Evolutionary conservation across 1,140 invertebrate species (phyloP), one percentile per base, ranked within the genome.

Genomic region (Melitaea cinxia): DNA sequence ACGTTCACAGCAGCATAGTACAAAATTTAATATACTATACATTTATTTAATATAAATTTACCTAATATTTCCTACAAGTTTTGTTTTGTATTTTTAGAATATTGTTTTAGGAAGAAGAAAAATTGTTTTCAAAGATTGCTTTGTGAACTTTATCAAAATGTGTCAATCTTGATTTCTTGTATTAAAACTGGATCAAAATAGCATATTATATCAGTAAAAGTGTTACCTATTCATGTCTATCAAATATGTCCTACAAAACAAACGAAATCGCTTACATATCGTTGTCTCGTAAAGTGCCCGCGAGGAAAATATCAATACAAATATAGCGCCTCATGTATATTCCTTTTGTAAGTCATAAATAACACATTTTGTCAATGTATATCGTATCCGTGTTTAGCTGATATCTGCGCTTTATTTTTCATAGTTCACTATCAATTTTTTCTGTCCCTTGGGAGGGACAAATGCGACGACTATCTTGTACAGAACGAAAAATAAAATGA

Each of bases 351-450:
- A 35, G 23, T 26, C 33, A 45, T 57, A 57, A 57, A 57, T 57
- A 57, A 57, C 37, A 42, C 54, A 57, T 57, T 42, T n/a, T 9
- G 33, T n/a, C n/a, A n/a, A n/a, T n/a, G n/a, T n/a, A n/a, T n/a
- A 60, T 50, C 37, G 26, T 26, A 60, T 60, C 37, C 45, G 4
- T 24, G 12, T 37, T 37, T 21, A 14, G 30, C 42, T 42, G 37
- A 47, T 49, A 28, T 60, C 52, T 33, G 45, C 45, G 47, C 21
- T 60, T 60, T 50, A 49, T 28, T 17, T 50, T 60, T 33, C 52
- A 60, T 60, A 50, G 19, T 50, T 19, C 26, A 21, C 49, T 60
- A 33, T 60, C 57, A 50, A 50, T 60, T 60, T 28, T 60, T 49
- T 15, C 5, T 4, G 14, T 15, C 57, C 57, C 45, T 45, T 33